phyloP scores from a whole-genome alignment of 1,140 invertebrate genomes.

The Eumaeus atala region DNA sequence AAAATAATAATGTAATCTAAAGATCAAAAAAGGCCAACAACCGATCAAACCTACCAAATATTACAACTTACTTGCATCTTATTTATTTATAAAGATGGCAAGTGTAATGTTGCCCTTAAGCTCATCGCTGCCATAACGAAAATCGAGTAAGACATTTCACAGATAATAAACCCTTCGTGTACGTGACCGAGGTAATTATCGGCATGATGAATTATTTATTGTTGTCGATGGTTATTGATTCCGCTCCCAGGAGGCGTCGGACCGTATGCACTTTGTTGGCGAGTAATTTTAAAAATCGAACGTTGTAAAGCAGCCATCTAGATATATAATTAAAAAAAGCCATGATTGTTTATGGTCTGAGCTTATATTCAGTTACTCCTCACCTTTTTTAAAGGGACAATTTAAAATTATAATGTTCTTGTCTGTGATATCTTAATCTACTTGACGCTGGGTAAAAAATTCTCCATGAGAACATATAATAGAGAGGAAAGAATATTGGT shows the following conservation, averaged over 20 bases:
- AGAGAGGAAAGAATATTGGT: too few species aligned
- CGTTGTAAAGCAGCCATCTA: not conserved
- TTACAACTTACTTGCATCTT: too few species aligned
- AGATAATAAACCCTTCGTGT: slow-evolving; percentile 13
- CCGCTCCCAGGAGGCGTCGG: slow-evolving; percentile 9
- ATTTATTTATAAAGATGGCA: not conserved
- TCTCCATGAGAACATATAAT: too few species aligned
- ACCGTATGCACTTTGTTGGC: slow-evolving; percentile 9
- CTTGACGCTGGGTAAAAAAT: not conserved
- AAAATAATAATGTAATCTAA: too few species aligned
- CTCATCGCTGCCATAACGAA: slow-evolving; percentile 13
- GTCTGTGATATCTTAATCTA: not conserved
- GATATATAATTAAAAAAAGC: not conserved
- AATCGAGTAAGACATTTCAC: slow-evolving; percentile 18
- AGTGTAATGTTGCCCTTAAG: not conserved
- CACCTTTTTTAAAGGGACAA: not conserved
- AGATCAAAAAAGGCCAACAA: too few species aligned
- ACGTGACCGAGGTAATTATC: slow-evolving; percentile 22
- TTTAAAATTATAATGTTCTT: not conserved
- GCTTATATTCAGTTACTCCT: not conserved
- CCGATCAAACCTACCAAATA: too few species aligned
- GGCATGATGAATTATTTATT: slow-evolving; percentile 23
- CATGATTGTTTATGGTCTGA: slow-evolving; percentile 6
- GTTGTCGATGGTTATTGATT: slow-evolving; percentile 21
- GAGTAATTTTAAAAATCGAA: too few species aligned